These are phyloP conservation scores for Geothlypis trichas DNA, from an alignment of 2,113 vertebrate species.

Conservation along the genomic window DNA sequence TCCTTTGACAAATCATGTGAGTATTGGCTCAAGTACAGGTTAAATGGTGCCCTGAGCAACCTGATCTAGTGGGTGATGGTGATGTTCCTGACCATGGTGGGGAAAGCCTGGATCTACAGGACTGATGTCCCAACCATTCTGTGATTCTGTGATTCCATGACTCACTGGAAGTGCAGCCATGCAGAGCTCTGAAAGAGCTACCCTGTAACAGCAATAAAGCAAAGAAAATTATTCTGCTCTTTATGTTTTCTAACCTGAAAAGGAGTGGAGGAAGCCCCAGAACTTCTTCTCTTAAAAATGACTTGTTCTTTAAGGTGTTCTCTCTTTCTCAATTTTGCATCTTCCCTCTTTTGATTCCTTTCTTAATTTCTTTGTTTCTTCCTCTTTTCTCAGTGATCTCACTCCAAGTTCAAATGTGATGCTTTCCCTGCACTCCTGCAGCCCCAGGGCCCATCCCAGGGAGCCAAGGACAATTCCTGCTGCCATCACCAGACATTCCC, in stretches of 20 bases:
- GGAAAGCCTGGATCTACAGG: background rate
- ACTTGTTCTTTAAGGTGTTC: background rate
- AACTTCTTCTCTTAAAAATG: background rate
- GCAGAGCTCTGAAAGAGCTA: background rate
- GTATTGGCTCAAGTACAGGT: background rate
- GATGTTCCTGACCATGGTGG: background rate
- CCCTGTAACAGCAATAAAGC: background rate
- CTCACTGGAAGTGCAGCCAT: background rate
- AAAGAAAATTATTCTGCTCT: background rate
- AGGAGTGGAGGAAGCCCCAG: background rate
- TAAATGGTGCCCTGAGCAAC: background rate
- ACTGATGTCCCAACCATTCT: background rate
- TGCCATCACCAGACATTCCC: background rate
- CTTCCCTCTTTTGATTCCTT: background rate
- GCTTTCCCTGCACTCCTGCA: background rate
- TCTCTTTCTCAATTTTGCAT: background rate
- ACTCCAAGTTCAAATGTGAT: background rate
- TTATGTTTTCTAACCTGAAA: background rate
- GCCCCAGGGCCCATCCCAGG: background rate
- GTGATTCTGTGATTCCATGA: background rate
- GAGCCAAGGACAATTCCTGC: rapidly evolving
- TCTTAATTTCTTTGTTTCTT: background rate
- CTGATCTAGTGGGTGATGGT: background rate
- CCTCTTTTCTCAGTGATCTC: background rate
- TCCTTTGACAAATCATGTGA: background rate